These are phyloP conservation scores for Micronycteris hirsuta DNA, from an alignment of 2,113 vertebrate genomes.

Conservation along the genomic window DNA sequence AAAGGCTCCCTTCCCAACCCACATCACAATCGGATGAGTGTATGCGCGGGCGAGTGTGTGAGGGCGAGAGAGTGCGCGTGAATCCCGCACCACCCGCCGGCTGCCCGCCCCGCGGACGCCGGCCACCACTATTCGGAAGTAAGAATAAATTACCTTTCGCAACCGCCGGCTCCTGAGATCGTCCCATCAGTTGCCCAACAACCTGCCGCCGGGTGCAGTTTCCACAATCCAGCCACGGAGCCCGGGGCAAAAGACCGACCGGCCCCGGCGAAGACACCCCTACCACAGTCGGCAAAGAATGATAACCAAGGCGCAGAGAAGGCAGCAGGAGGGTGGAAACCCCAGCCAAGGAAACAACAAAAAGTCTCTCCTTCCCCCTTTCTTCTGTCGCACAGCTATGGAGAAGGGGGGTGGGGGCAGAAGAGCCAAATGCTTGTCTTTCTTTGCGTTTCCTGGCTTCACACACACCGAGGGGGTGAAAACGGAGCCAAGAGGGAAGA, in stretches of 20 bases:
- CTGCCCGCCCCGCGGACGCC: neutral
- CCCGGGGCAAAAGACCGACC: neutral
- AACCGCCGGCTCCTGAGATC: constrained; percentile 68
- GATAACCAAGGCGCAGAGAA: neutral
- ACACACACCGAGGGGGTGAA: constrained; percentile 10
- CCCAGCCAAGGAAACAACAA: constrained; percentile 31
- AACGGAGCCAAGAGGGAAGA: neutral
- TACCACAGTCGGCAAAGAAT: neutral
- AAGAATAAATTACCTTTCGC: constrained; percentile 77
- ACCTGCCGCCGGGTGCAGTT: constrained; percentile 77
- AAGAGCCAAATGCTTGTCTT: neutral
- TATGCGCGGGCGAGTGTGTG: constrained; percentile 1
- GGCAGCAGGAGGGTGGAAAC: constrained; percentile 51
- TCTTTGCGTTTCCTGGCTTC: constrained; percentile 30
- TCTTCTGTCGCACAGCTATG: constrained; percentile 54
- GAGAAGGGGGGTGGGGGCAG: neutral
- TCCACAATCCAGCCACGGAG: constrained; percentile 79
- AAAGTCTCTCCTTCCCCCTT: constrained; percentile 58
- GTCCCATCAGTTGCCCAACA: constrained; percentile 79
- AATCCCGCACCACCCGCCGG: neutral
- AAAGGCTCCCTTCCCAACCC: constrained; percentile 25
- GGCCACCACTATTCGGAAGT: constrained; percentile 9
- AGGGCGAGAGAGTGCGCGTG: neutral
- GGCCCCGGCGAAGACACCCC: constrained; percentile 11
- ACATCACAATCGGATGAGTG: constrained; percentile 42